Percentiles rank a stretch among this genome's conserved stretches.
phyloP scores from a whole-genome alignment of 92 coral and sea anemone species.

The Scolanthus callimorphus region DNA sequence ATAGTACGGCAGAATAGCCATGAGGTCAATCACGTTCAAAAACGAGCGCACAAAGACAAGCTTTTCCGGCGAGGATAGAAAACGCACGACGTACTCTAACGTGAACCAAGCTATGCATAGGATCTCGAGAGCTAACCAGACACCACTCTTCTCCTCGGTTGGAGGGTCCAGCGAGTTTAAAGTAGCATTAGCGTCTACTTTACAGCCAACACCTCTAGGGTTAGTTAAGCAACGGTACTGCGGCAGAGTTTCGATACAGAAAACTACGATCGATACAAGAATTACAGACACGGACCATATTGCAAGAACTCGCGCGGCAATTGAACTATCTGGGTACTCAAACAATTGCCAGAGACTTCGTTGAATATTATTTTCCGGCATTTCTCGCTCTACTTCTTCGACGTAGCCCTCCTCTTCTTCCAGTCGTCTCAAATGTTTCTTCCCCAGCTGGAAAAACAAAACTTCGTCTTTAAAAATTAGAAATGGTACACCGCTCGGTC shows the following conservation, averaged over 20 bases:
- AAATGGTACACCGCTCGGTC: constrained; percentile 90
- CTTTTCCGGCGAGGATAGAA: constrained; percentile 87
- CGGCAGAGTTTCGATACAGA: constrained; percentile 92
- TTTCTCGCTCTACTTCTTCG: constrained; percentile 35
- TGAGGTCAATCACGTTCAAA: constrained; percentile 85
- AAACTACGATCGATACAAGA: constrained; percentile 78
- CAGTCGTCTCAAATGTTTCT: constrained; percentile 56
- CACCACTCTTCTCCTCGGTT: constrained; percentile 26
- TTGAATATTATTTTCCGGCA: constrained; percentile 74
- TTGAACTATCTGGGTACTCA: constrained; percentile 93
- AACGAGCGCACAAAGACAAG: constrained; percentile 75
- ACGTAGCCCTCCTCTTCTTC: constrained; percentile 79
- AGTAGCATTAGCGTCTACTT: background rate
- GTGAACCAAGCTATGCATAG: constrained; percentile 95
- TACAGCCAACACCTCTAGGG: constrained; percentile 41
- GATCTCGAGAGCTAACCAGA: constrained; percentile 63
- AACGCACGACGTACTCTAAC: constrained; percentile 73
- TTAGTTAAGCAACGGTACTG: constrained; percentile 37
- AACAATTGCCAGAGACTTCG: constrained; percentile 80
- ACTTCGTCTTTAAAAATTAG: constrained; percentile 82
- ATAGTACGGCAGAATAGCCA: constrained; percentile 94
- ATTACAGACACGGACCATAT: constrained; percentile 81
- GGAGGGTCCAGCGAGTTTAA: background rate
- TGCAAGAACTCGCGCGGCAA: constrained; percentile 76
- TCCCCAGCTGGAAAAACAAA: constrained; percentile 80